A percentile compares a stretch with the other conserved stretches of the same genome.
These are phyloP conservation scores for Gryllus bimaculatus DNA, from an alignment of 1,140 invertebrate species.

Conservation along the genomic window DNA sequence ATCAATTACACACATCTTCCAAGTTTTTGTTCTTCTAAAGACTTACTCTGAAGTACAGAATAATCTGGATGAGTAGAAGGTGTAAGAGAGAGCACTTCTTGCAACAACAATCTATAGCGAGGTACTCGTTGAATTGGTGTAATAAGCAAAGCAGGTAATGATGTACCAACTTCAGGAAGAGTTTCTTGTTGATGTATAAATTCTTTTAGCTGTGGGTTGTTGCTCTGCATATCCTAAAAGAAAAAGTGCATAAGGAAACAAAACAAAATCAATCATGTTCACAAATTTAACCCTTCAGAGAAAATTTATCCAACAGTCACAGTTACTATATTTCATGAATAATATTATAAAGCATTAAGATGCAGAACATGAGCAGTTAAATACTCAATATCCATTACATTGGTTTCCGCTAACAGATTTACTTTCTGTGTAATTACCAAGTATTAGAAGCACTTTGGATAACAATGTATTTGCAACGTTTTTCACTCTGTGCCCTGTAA, in stretches of 20 bases:
- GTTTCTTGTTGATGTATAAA: conserved; percentile 56
- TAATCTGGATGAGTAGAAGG: conserved; percentile 48
- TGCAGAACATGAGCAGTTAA: too few relatives aligned
- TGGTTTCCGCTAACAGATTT: too few relatives aligned
- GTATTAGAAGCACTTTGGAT: too few relatives aligned
- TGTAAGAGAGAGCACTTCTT: conserved; percentile 56
- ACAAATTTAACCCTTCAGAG: too few relatives aligned
- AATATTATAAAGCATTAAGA: too few relatives aligned
- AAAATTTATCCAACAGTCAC: too few relatives aligned
- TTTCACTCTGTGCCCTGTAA: too few relatives aligned
- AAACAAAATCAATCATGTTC: too few relatives aligned
- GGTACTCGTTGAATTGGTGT: conserved; percentile 67
- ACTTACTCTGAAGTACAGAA: conserved; percentile 37
- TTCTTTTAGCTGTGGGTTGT: conserved; percentile 45
- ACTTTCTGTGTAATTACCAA: too few relatives aligned
- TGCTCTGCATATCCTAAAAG: conserved; percentile 44
- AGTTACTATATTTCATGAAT: too few relatives aligned
- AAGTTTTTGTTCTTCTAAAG: background rate
- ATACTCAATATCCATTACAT: too few relatives aligned
- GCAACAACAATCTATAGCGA: conserved; percentile 59
- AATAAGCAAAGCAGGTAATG: conserved; percentile 60
- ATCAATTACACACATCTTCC: conserved; percentile 10
- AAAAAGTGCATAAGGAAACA: background rate
- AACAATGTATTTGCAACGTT: too few relatives aligned
- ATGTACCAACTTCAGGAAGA: conserved; percentile 56